These are phyloP conservation scores for Rhadinocentrus ornatus DNA, from an alignment of 2,797 vertebrate genomes.

Conservation along the genomic window DNA sequence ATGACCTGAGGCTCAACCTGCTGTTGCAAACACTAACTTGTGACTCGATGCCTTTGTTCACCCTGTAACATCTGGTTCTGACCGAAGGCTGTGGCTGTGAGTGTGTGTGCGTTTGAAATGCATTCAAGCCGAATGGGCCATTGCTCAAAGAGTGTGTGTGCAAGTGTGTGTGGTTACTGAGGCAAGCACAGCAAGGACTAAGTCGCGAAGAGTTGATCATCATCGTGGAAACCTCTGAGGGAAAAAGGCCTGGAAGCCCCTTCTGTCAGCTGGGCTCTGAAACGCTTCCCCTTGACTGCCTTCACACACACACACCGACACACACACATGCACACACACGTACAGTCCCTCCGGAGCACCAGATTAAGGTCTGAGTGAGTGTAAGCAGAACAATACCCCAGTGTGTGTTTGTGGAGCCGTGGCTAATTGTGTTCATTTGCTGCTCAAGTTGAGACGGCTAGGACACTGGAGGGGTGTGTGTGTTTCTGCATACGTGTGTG, in stretches of 20 bases:
- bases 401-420: slow-evolving; percentile 81
- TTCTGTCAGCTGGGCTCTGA: slow-evolving; percentile 81
- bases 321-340: slow-evolving; percentile 45
- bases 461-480: slow-evolving; percentile 71
- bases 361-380: slow-evolving; percentile 83
- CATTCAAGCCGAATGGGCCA: slow-evolving; percentile 63
- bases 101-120: slow-evolving; percentile 54
- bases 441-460: slow-evolving; percentile 82
- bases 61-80: slow-evolving; percentile 79
- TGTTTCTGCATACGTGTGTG: slow-evolving; percentile 22
- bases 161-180: slow-evolving; percentile 45
- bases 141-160: slow-evolving; percentile 63
- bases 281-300: slow-evolving; percentile 75
- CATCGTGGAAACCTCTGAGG: slow-evolving; percentile 78
- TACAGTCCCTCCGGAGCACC: slow-evolving; percentile 72
- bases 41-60: slow-evolving; percentile 80
- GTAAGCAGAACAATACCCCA: slow-evolving; percentile 84
- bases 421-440: slow-evolving; percentile 88
- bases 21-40: slow-evolving; percentile 80
- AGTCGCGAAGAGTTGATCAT: slow-evolving; percentile 80
- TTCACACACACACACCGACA: slow-evolving; percentile 23
- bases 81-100: slow-evolving; percentile 70
- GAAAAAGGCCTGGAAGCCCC: slow-evolving; percentile 77
- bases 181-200: slow-evolving; percentile 69
- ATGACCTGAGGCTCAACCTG: slow-evolving; percentile 83